Conservation (phyloP, 2,113 vertebrate species). For the Todiramphus chloris region DNA sequence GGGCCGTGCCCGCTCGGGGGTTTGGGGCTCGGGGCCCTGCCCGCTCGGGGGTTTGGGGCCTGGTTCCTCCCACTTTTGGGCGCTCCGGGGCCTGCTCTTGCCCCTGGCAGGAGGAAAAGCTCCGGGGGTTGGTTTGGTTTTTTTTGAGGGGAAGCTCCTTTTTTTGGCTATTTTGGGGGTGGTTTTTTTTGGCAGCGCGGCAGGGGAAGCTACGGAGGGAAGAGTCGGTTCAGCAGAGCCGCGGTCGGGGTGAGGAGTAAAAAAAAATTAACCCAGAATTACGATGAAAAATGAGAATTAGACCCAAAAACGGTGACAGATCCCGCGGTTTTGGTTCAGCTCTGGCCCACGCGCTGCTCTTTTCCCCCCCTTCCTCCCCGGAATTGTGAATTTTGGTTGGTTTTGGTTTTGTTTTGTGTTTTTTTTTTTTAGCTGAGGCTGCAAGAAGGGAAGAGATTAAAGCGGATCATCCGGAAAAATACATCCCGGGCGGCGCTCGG, state of each 20-base stretch:
- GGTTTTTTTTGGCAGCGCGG: background rate
- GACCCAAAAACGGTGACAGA: background rate
- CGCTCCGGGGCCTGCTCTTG: too few relatives aligned
- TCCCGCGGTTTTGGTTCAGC: background rate
- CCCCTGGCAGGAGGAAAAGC: too few relatives aligned
- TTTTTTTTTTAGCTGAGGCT: background rate
- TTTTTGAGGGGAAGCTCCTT: too few relatives aligned
- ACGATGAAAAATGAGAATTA: background rate
- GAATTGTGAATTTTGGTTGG: too few relatives aligned
- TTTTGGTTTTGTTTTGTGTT: background rate
- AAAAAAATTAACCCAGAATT: background rate
- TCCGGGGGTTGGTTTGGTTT: too few relatives aligned
- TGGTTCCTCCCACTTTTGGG: too few relatives aligned
- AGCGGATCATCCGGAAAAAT: background rate
- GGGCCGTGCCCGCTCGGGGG: too few relatives aligned
- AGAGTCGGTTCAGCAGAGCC: background rate
- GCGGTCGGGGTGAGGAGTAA: background rate
- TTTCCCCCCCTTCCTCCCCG: too few relatives aligned
- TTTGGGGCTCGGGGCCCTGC: too few relatives aligned
- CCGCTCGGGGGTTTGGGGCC: too few relatives aligned
- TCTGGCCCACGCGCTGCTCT: background rate
- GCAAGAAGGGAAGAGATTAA: background rate
- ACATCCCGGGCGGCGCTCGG: background rate
- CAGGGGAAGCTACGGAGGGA: background rate
- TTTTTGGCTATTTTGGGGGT: too few relatives aligned